phyloP scores from a whole-genome alignment of 2,797 vertebrate genomes.

The Hippocampus kuda region DNA sequence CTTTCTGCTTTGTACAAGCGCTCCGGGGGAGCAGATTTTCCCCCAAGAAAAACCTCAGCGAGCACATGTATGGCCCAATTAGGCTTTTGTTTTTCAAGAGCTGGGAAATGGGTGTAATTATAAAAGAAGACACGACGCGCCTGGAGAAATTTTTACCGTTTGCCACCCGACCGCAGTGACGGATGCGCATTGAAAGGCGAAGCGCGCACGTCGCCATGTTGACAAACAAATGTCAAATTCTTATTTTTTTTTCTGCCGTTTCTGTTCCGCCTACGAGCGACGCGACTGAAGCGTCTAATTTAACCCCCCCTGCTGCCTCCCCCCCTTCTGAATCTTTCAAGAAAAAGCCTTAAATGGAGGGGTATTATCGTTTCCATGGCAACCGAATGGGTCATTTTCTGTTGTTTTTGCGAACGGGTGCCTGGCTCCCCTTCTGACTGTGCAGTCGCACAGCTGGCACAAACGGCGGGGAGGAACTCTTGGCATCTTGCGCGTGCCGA shows the following conservation, averaged over 20 bases:
- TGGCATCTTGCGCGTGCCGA: constrained; percentile 2
- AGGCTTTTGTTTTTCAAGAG: constrained; percentile 32
- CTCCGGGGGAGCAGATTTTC: constrained; percentile 28
- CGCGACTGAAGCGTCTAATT: constrained; percentile 10
- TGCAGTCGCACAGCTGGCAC: constrained; percentile 11
- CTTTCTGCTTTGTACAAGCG: not conserved
- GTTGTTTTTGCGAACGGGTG: constrained; percentile 53
- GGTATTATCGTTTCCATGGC: constrained; percentile 69
- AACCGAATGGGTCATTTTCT: constrained; percentile 67
- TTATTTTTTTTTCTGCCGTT: not conserved
- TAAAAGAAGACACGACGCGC: constrained; percentile 19
- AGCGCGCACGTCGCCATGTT: not conserved
- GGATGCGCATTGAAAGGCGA: not conserved
- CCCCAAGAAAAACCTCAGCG: constrained; percentile 16
- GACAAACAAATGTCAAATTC: not conserved
- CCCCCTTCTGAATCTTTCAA: constrained; percentile 42
- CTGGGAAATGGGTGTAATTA: constrained; percentile 34
- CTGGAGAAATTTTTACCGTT: constrained; percentile 6
- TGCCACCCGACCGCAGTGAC: not conserved
- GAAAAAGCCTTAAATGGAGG: constrained; percentile 63
- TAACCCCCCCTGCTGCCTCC: not conserved
- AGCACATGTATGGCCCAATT: constrained; percentile 23
- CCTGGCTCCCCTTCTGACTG: constrained; percentile 18
- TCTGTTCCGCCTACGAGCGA: not conserved
- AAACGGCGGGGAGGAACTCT: constrained; percentile 23